Evolutionary conservation across 2,888 invertebrate species (phyloP).

Genomic region (Craniophora ligustri): DNA sequence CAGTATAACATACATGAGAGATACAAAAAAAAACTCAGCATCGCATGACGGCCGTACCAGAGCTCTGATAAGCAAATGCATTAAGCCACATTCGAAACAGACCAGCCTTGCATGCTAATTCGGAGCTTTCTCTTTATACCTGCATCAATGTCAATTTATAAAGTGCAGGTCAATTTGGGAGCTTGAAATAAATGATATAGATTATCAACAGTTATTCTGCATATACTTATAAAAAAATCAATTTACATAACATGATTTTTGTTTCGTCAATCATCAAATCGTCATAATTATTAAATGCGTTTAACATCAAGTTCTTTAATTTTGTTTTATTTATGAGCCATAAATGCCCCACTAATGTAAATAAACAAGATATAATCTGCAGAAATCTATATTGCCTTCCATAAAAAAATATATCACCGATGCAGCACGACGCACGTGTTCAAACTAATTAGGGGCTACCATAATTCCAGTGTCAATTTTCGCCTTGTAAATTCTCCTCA

Average conservation of each 20-base stretch:
- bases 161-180: constrained; percentile 28
- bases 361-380: constrained; percentile 34
- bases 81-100: constrained; percentile 56
- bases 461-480: constrained; percentile 83
- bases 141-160: constrained; percentile 22
- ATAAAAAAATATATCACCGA: constrained; percentile 48
- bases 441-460: constrained; percentile 75
- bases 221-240: no score
- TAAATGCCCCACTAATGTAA: constrained; percentile 28
- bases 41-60: constrained; percentile 46
- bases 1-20: no score
- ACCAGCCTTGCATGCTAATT: constrained; percentile 54
- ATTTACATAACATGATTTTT: no score
- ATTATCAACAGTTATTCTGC: constrained; percentile 24
- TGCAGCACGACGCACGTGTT: constrained; percentile 70
- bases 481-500: constrained; percentile 83
- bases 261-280: no score
- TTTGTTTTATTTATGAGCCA: constrained; percentile 22
- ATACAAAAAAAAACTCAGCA: constrained; percentile 34
- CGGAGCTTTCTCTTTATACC: constrained; percentile 50
- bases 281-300: no score
- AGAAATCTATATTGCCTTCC: constrained; percentile 35
- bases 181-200: constrained; percentile 12
- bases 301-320: no score
- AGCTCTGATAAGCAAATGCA: constrained; percentile 61